Base-by-base conservation (phyloP, 1,140 invertebrate species). In the Macrobrachium rosenbergii region DNA sequence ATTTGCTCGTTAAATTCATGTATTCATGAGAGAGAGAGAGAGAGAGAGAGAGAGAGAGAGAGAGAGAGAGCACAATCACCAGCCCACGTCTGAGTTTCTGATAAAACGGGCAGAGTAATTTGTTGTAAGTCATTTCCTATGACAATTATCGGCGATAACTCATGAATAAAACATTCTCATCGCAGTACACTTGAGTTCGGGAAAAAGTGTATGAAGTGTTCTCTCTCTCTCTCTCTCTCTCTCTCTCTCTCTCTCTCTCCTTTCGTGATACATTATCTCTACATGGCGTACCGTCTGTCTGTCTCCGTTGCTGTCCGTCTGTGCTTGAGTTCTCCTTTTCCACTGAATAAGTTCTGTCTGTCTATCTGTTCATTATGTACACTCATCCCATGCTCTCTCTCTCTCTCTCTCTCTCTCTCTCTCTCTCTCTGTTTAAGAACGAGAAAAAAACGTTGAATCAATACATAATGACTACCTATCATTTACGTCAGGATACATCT, bases 201-300 rank as follows among this genome's bases (percentile, higher is more conserved):
- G 37, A 37, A 19, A 75, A 43, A 52, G 73, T 8, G 73, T 11
- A 5, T 14, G 21, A 43, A 16, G 5, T 17, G 69, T 73, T 75
- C 73, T 75, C 73, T 75, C 73, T 75, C 73, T 75, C 73, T 75
- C 73, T 75, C 73, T 75, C 73, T 75, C 73, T 75, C 73, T 75
- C 73, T 75, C 73, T 75, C 73, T 75, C 73, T 75, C 72, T 75
- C 72, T 75, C 73, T 75, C 73, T 75, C 73, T 75, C 73, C 52
- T 17, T 73, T 43, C 19, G 28, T 73, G 12, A 11, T 43, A 14
- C 72, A 11, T 10, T 28, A 12, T 75, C 73, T 75, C 72, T 75
- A 11, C 52, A 14, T 75, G 3, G 23, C 76, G 28, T 58, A 17
- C 58, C 28, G 8, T 79, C 21, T 79, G 45, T 60, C 59, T 60